phyloP scores from a whole-genome alignment of 2,888 invertebrate species.

The Caenorhabditis becei region DNA sequence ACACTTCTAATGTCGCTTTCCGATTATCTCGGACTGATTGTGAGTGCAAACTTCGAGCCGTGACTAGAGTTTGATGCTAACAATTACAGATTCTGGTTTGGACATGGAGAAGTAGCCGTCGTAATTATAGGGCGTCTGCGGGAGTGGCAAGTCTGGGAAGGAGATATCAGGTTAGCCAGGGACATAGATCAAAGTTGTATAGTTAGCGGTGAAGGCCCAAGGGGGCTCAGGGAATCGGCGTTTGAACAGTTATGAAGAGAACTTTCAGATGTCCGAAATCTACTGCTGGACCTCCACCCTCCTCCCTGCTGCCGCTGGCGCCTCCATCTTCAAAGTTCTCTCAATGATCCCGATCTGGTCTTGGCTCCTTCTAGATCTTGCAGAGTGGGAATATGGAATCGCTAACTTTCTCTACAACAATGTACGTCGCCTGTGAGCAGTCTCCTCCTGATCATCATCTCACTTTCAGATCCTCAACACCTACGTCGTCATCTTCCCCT shows the following conservation, averaged over 20 bases:
- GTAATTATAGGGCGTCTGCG: slow-evolving; percentile 28
- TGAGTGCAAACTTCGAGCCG: slow-evolving; percentile 22
- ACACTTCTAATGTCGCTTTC: slow-evolving; percentile 29
- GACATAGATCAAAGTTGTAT: no score
- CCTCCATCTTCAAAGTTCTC: slow-evolving; percentile 32
- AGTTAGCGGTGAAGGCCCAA: no score
- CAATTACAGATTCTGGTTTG: slow-evolving; percentile 39
- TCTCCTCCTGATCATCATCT: background rate
- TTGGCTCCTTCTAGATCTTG: slow-evolving; percentile 45
- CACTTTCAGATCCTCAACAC: slow-evolving; percentile 48
- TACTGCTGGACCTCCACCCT: slow-evolving; percentile 50
- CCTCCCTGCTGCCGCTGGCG: slow-evolving; percentile 45
- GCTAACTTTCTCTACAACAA: slow-evolving; percentile 59
- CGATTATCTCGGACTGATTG: slow-evolving; percentile 48
- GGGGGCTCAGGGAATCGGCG: no score
- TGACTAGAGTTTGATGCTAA: background rate
- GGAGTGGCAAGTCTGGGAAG: slow-evolving; percentile 30
- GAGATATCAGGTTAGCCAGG: slow-evolving; percentile 45
- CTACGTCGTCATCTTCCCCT: slow-evolving; percentile 47
- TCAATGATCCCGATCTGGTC: slow-evolving; percentile 52
- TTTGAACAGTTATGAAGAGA: no score
- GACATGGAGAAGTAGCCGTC: slow-evolving; percentile 36
- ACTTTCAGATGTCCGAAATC: slow-evolving; percentile 54
- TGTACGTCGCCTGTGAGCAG: slow-evolving; percentile 5
- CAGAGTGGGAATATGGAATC: slow-evolving; percentile 50